A percentile compares a stretch with the other conserved stretches of the same genome.
These are phyloP conservation scores for Acrobasis consociella DNA, from an alignment of 2,888 invertebrate species.

Conservation along the genomic window DNA sequence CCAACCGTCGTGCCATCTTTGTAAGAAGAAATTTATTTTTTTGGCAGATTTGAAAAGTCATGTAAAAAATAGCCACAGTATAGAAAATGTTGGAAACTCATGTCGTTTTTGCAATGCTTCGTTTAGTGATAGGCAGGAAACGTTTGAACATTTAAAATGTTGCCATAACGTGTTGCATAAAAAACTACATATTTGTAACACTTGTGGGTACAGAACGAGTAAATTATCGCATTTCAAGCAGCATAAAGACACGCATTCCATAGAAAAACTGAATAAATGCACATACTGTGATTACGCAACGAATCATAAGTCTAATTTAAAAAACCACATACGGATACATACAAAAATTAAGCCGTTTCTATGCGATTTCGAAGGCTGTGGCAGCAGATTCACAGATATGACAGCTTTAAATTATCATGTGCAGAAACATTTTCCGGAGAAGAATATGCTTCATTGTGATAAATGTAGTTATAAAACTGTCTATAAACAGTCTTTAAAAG, in stretches of 20 bases:
- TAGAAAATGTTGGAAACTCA: conserved; percentile 31
- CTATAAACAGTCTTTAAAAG: conserved; percentile 50
- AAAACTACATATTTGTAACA: conserved; percentile 34
- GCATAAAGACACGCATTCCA: conserved; percentile 41
- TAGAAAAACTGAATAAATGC: conserved; percentile 38
- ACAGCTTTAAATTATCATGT: conserved; percentile 49
- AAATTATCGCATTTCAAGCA: conserved; percentile 45
- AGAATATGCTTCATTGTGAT: conserved; percentile 53
- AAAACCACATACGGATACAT: conserved; percentile 48
- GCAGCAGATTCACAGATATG: conserved; percentile 38
- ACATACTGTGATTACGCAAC: conserved; percentile 44
- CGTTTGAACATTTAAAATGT: conserved; percentile 35
- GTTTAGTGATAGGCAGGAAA: conserved; percentile 33
- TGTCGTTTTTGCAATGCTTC: conserved; percentile 42
- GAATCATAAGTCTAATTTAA: conserved; percentile 46
- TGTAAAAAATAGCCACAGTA: conserved; percentile 30
- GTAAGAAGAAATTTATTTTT: conserved; percentile 36
- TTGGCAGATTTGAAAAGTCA: conserved; percentile 38
- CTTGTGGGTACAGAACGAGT: conserved; percentile 45
- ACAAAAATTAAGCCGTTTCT: conserved; percentile 37
- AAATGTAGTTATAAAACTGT: conserved; percentile 55
- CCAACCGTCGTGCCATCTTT: conserved; percentile 43
- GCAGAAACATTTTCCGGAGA: conserved; percentile 45
- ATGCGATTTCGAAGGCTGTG: conserved; percentile 39
- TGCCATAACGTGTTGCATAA: conserved; percentile 34